Base-by-base conservation (phyloP, 2,113 vertebrate species). In the Calyptomena viridis region DNA sequence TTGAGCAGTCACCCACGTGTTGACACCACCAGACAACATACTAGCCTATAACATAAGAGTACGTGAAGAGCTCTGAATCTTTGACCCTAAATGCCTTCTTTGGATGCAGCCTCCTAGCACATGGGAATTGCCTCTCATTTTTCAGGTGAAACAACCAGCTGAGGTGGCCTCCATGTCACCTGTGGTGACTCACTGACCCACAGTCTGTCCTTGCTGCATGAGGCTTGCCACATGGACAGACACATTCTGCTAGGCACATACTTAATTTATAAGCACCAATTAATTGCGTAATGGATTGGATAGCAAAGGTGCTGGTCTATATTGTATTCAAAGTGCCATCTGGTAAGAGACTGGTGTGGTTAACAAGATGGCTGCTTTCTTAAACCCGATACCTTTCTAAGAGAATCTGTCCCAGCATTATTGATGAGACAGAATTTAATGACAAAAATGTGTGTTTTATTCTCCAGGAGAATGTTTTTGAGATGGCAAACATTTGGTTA, bases 61-160 rank as follows among this genome's bases (percentile, higher is more conserved):
- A 37, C 33, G n/a, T 8, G 58, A 37, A 76, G 55, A 83, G 50
- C 31, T 78, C 47, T 63, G n/a, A 53, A 30, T n/a, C 42, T 40
- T 67, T 17, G 5, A 6, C 52, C 47, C 22, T 13, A 49, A 37
- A 55, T 37, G 81, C 11, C 80, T 81, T 19, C 72, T 90, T 72
- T 4, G 11, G 35, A 19, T 4, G 12, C 67, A 68, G 47, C 35
- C 62, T 84, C 60, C 52, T 37, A 42, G 39, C 39, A 63, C 15
- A 11, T 4, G 33, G 42, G 24, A 71, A 59, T 39, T 31, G 35
- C 49, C 40, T 84, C 78, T 60, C 24, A 20, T 81, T 81, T 94
- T 87, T 89, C 30, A 0, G 0, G 15, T 0, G 0, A 78, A 71
- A 50, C 21, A 24, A 66, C 6, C 0, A 0, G 31, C 50, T 9